Conservation (phyloP, 2,888 invertebrate genomes). For the Dasypolia templi region DNA sequence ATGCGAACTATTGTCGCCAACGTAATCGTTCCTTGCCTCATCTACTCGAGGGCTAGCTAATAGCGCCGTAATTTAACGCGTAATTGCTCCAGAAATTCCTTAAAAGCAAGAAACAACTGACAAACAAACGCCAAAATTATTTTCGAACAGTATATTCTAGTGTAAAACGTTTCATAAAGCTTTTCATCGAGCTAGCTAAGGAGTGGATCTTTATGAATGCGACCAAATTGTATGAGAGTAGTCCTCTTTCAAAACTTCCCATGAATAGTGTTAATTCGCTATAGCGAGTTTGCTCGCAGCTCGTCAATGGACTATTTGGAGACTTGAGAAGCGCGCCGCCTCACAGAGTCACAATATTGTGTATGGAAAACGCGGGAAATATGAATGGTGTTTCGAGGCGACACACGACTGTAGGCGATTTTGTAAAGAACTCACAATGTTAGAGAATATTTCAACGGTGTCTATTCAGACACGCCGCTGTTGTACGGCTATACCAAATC, state of each 20-base stretch:
- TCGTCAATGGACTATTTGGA: conserved; percentile 90
- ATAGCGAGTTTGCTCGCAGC: conserved; percentile 89
- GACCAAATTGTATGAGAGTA: conserved; percentile 90
- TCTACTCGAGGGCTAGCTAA: conserved; percentile 80
- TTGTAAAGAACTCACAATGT: conserved; percentile 76
- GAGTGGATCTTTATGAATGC: conserved; percentile 90
- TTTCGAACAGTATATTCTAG: conserved; percentile 74
- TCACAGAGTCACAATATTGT: conserved; percentile 87
- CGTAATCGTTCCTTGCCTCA: conserved; percentile 82
- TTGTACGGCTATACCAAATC: conserved; percentile 39
- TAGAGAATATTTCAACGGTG: conserved; percentile 62
- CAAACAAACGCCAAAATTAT: conserved; percentile 73
- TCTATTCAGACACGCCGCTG: conserved; percentile 50
- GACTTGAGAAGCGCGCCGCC: conserved; percentile 84
- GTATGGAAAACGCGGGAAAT: conserved; percentile 89
- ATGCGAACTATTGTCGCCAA: conserved; percentile 81
- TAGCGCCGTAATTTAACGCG: conserved; percentile 75
- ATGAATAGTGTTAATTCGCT: conserved; percentile 91
- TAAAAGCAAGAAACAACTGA: conserved; percentile 38
- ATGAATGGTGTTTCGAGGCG: conserved; percentile 81
- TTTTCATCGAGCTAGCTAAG: conserved; percentile 87
- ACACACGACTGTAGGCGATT: conserved; percentile 81
- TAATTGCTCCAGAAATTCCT: conserved; percentile 53
- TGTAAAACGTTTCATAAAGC: conserved; percentile 87
- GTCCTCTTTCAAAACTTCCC: conserved; percentile 90